Conservation (phyloP, 2,113 vertebrate species). For the Alectura lathami region DNA sequence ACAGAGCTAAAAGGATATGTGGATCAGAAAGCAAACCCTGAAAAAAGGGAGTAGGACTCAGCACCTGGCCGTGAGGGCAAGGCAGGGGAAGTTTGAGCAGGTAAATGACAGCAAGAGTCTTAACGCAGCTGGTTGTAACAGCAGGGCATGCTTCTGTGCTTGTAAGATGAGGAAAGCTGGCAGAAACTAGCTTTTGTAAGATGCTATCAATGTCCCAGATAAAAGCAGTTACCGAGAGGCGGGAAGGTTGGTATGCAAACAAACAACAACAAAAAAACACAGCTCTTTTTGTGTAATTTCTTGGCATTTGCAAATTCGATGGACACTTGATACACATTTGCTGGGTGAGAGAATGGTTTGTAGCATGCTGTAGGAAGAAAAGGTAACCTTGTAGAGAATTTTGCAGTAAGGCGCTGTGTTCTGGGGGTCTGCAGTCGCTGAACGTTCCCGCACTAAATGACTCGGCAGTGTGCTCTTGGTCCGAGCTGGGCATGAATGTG, state of each 20-base stretch:
- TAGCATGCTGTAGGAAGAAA: accelerated
- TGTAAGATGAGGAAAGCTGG: not conserved
- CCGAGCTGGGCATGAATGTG: not conserved
- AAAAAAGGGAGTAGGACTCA: not conserved
- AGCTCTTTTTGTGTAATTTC: not conserved
- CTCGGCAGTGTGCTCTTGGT: not conserved
- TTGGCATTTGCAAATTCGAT: not conserved
- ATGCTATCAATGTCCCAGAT: not conserved
- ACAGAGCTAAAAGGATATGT: not conserved
- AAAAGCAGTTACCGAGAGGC: not conserved
- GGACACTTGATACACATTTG: accelerated
- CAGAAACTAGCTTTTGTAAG: not conserved
- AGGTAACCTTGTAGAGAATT: not conserved
- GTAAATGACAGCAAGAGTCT: not conserved
- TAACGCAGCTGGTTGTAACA: not conserved
- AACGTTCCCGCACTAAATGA: not conserved
- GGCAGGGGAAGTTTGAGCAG: not conserved
- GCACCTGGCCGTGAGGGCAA: not conserved
- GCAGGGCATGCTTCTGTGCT: not conserved
- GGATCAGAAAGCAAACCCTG: not conserved
- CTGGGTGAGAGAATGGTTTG: not conserved
- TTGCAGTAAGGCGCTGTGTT: not conserved
- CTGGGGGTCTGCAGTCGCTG: not conserved
- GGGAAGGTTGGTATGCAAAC: not conserved
- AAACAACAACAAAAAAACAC: not conserved